phyloP scores from a whole-genome alignment of 2,888 invertebrate genomes.

The Nowickia ferox region DNA sequence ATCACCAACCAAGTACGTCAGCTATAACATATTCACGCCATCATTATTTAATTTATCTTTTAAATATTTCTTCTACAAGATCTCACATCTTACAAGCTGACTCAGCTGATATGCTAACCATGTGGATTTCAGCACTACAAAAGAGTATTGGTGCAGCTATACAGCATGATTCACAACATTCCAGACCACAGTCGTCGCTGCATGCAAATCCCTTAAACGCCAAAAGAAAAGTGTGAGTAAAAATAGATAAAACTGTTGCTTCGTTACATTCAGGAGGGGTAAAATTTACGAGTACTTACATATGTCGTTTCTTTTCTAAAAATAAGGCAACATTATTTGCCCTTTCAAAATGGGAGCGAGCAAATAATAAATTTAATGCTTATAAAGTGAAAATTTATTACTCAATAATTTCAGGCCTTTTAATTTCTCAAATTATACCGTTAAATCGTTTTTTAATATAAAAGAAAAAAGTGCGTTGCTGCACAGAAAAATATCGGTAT shows the following conservation, averaged over 20 bases:
- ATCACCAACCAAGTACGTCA: constrained; percentile 93
- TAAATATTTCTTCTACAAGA: constrained; percentile 84
- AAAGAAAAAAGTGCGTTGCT: too few species aligned
- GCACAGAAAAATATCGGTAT: too few species aligned
- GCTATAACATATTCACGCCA: constrained; percentile 38
- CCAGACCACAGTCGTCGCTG: constrained; percentile 80
- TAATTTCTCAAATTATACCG: too few species aligned
- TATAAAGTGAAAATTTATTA: too few species aligned
- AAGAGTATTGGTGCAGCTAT: constrained; percentile 92
- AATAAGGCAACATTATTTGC: too few species aligned
- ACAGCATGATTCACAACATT: constrained; percentile 80
- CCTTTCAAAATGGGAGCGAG: too few species aligned
- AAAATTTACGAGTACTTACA: background rate
- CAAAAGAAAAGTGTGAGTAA: constrained; percentile 81
- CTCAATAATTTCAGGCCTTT: too few species aligned
- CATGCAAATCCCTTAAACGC: constrained; percentile 79
- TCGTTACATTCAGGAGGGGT: too few species aligned
- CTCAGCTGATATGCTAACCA: constrained; percentile 93
- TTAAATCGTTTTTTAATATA: too few species aligned
- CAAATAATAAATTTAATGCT: too few species aligned
- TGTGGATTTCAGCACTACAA: constrained; percentile 95
- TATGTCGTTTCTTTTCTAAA: background rate
- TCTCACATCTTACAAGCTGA: constrained; percentile 99
- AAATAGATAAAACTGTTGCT: background rate
- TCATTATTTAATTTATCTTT: background rate